Base-by-base conservation (phyloP, 37 sponge, comb jelly and placozoan species). In the Aplysina aerophoba region DNA sequence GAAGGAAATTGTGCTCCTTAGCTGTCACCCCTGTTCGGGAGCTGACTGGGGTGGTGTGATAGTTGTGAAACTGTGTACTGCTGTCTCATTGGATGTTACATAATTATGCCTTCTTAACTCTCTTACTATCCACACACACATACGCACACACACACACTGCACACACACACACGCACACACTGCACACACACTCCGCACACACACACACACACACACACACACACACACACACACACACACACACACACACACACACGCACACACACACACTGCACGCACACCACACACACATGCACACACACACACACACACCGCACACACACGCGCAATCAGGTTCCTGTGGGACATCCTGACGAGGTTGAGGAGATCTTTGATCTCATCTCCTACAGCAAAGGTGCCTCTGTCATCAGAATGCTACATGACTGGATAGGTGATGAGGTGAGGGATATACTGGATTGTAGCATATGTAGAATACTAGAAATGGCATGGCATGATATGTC, bases 361-460 rank as follows among this genome's bases (percentile, higher is more conserved):
- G 98, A 98, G 81, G 96, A 98, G 90, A 98, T 98, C 28, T 98
- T 98, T 88, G 98, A 98, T 87, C 67, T 90, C 44, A 98, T 98
- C 74, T 96, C 96, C 19, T 98, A 98, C 89, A 58, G 88, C 82
- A 98, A 98, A 84, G 98, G 98, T 17, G 91, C 98, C 64, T 91
- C 92, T 44, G 79, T 97, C 88, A 91, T 97, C 56, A 64, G 92
- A 2, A 97, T 97, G 98, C 63, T 97, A 53, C 89, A 96, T 56
- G 83, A 88, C 82, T 94, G 91, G 89, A 90, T 98, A 0, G 99
- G 99, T 56, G 93, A 95, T 58, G 88, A 94, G 82, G 90, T 91
- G 68, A 13, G 84, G 28, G 8, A 8, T 44, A 44, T 44, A 44
- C 50, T 44, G 8, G 50, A 44, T 3, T 44, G 8, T 44, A n/a